Evolutionary conservation across 2,797 vertebrate species (phyloP), one percentile per base, ranked within the genome.

Genomic region (Pseudochirops cupreus): DNA sequence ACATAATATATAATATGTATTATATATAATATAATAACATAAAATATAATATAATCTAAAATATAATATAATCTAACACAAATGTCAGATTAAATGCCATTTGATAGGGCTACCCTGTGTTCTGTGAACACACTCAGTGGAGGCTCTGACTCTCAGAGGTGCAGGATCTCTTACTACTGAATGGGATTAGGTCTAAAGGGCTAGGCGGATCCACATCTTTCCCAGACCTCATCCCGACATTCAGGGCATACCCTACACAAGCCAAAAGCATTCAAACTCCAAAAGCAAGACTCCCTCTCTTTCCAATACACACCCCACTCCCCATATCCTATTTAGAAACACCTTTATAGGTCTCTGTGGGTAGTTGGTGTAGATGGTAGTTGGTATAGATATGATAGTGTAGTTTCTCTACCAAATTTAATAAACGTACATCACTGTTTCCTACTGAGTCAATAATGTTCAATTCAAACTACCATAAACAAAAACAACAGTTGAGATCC

Each of bases 371-470:
- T 53, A 53, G 53, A 53, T 53, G 14, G 53, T 53, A 53, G 53
- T 53, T 53, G 53, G 53, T 53, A 10, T 53, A 53, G 53, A 53
- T 53, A 53, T 53, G 62, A n/a, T n/a, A 4, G 62, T 67, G 5
- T n/a, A 95, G 5, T 96, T 82, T 53, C 46, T 62, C 56, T 29
- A 56, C 26, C 55, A 96, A 93, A 97, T 55, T 93, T 4, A 89
- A 55, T 94, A 96, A 91, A 14, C 89, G 89, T 74, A 14, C 89
- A 89, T 74, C 62, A 91, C n/a, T 55, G 62, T 14, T 93, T 92
- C 31, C 54, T 90, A 53, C 28, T 92, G 57, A 93, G 53, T 90
- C 94, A 56, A 13, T 91, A 50, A 67, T 57, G 74, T 94, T 90
- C 93, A 96, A 94, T n/a, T 56, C 29, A 94, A 94, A 54, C 39